Evolutionary conservation across 2,113 vertebrate species (phyloP).

Genomic region (Daboia siamensis): DNA sequence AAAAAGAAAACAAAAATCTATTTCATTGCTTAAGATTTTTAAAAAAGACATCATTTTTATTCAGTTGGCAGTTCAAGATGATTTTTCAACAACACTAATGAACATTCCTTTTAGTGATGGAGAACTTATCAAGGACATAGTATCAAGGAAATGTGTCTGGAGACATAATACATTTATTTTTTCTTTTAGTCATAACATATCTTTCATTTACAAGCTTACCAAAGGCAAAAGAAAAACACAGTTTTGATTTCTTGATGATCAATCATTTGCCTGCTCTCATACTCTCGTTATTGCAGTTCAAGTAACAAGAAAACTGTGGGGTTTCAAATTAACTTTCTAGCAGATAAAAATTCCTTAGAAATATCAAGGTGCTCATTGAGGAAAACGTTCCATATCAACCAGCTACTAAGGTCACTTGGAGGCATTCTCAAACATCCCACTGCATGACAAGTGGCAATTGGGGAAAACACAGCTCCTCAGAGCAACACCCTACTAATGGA

Average conservation of each 20-base stretch:
- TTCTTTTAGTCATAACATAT: conserved; percentile 39
- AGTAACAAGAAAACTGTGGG: not conserved
- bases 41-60: conserved; percentile 3
- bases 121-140: conserved; percentile 38
- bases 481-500: not conserved
- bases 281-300: not conserved
- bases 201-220: conserved; percentile 36
- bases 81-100: conserved; percentile 28
- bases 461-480: not conserved
- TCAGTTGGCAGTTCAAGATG: conserved; percentile 18
- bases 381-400: not conserved
- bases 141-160: conserved; percentile 43
- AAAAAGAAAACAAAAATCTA: not conserved
- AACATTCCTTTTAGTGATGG: conserved; percentile 14
- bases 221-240: conserved; percentile 20
- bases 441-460: not conserved
- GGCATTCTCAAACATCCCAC: not conserved
- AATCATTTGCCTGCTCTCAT: not conserved
- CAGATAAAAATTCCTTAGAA: not conserved
- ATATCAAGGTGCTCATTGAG: not conserved
- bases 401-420: not conserved
- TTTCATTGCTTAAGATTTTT: conserved; percentile 3
- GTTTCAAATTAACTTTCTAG: not conserved
- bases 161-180: conserved; percentile 45
- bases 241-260: not conserved